Evolutionary conservation across 1,140 invertebrate species (phyloP).

Genomic region (Cyrtorhinus lividipennis): DNA sequence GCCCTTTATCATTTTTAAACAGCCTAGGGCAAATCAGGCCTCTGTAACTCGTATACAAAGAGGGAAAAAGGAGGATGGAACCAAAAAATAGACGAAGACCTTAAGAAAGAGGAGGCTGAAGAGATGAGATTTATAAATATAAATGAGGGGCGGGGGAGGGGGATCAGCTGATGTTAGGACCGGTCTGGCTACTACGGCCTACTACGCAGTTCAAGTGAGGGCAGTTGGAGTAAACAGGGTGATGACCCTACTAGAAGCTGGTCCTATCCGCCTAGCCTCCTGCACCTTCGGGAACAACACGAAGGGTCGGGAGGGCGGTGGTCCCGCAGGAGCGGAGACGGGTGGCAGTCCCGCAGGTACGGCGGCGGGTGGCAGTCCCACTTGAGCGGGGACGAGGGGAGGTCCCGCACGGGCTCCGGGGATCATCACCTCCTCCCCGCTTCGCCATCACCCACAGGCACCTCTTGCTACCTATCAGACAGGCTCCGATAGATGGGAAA

Average conservation of each 20-base stretch:
- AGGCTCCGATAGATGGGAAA: no score
- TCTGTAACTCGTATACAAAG: background rate
- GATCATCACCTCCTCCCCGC: background rate
- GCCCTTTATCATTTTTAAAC: background rate
- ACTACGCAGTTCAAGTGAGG: conserved; percentile 9
- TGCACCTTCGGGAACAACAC: background rate
- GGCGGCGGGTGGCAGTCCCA: no score
- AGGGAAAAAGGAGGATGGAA: background rate
- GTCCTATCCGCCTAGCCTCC: background rate
- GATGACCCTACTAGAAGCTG: conserved; percentile 1
- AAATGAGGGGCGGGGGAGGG: background rate
- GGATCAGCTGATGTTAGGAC: conserved; percentile 9
- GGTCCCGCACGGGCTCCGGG: background rate
- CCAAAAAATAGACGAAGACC: background rate
- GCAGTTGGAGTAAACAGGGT: conserved; percentile 9
- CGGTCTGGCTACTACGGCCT: conserved; percentile 9
- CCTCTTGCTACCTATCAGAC: no score
- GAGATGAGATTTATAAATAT: conserved; percentile 5
- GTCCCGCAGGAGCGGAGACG: no score
- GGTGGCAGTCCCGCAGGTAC: no score
- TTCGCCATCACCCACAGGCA: no score
- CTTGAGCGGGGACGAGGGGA: background rate
- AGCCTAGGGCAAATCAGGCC: background rate
- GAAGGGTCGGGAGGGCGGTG: no score
- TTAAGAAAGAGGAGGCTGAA: background rate